Percentiles rank a stretch among this genome's conserved stretches.
phyloP scores from a whole-genome alignment of 2,113 vertebrate species.

The Chaenogobius annularis region DNA sequence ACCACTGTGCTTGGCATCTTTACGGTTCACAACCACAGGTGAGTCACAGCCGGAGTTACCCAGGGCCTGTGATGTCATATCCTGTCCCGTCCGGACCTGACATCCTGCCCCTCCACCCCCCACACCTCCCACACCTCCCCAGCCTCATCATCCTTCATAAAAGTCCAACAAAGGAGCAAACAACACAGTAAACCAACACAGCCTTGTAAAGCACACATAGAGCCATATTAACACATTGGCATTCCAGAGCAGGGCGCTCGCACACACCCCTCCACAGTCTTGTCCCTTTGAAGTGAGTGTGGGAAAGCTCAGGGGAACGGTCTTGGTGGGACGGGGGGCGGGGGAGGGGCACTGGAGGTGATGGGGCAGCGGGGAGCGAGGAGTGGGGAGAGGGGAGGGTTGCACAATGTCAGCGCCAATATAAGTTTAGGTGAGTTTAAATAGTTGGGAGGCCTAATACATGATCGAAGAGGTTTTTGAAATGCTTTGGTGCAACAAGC shows the following conservation, averaged over 20 bases:
- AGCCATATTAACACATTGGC: slow-evolving; percentile 51
- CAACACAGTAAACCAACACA: slow-evolving; percentile 70
- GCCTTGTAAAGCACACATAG: slow-evolving; percentile 67
- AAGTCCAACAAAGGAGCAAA: slow-evolving; percentile 66
- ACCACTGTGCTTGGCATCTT: not conserved
- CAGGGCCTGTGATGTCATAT: slow-evolving; percentile 60
- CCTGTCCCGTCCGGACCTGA: slow-evolving; percentile 38
- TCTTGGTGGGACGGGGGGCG: slow-evolving; percentile 36
- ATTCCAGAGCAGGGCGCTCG: slow-evolving; percentile 73
- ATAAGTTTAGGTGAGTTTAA: not conserved
- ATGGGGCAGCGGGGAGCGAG: not conserved
- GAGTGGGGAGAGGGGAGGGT: not conserved
- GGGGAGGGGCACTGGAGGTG: slow-evolving; percentile 4
- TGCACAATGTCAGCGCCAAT: not conserved
- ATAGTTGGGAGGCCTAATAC: not conserved
- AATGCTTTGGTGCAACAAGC: not conserved
- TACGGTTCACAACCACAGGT: not conserved
- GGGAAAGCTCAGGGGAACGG: slow-evolving; percentile 76
- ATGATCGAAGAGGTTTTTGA: too few relatives aligned
- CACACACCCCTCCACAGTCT: slow-evolving; percentile 67
- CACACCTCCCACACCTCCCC: not conserved
- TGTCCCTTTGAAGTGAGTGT: slow-evolving; percentile 74
- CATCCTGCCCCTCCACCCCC: slow-evolving; percentile 38
- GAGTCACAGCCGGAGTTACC: slow-evolving; percentile 12
- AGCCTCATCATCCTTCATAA: slow-evolving; percentile 62